These are phyloP conservation scores for Austrolebias charrua DNA, from an alignment of 2,797 vertebrate species.

Conservation along the genomic window DNA sequence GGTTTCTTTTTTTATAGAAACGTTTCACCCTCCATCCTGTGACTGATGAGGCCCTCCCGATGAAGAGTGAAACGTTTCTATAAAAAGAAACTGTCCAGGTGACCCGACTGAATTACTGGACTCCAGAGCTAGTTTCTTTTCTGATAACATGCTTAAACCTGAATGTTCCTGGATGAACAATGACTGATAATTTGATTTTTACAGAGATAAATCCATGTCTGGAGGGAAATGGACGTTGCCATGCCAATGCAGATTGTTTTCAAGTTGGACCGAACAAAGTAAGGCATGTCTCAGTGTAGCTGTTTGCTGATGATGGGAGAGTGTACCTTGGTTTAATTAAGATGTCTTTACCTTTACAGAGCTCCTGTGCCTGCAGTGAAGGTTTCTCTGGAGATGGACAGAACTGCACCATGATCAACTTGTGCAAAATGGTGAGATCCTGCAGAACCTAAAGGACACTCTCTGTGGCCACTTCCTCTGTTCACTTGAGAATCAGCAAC, in stretches of 20 bases:
- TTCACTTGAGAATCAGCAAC: too few relatives aligned
- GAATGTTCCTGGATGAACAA: background rate
- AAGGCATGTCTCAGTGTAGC: background rate
- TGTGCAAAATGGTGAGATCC: slow-evolving; percentile 80
- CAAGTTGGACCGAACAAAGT: slow-evolving; percentile 92
- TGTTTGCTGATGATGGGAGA: background rate
- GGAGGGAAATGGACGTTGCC: slow-evolving; percentile 83
- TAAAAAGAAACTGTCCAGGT: too few relatives aligned
- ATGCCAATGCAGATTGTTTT: slow-evolving; percentile 85
- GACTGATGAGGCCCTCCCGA: too few relatives aligned
- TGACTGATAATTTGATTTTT: slow-evolving; percentile 5
- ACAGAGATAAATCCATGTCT: slow-evolving; percentile 92
- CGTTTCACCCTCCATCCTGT: too few relatives aligned
- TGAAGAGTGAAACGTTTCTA: too few relatives aligned
- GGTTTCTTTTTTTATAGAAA: too few relatives aligned
- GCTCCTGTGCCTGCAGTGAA: slow-evolving; percentile 82
- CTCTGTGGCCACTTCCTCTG: background rate
- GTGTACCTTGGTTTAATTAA: background rate
- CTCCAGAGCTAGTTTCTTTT: too few relatives aligned
- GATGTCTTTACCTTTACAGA: slow-evolving; percentile 68
- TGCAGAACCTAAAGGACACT: too few relatives aligned
- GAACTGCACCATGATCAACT: slow-evolving; percentile 78
- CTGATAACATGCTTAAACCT: background rate
- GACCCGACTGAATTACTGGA: too few relatives aligned
- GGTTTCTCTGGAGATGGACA: slow-evolving; percentile 84